A percentile compares a stretch with the other conserved stretches of the same genome.
phyloP scores from a whole-genome alignment of 2,888 invertebrate species.

The Bruchidius siliquastri region DNA sequence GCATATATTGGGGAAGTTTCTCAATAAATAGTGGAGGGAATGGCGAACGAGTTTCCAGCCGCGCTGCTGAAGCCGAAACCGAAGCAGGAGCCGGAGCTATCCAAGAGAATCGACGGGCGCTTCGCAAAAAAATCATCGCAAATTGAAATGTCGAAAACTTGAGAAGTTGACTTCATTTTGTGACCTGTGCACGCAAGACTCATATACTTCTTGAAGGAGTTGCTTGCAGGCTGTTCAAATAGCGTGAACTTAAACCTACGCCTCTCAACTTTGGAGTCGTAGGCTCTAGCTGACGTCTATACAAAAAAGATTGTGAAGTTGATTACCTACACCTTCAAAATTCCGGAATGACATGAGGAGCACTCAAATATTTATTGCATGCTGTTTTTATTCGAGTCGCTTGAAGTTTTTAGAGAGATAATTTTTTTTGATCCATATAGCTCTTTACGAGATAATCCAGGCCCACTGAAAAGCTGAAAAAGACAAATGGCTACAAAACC shows the following conservation, averaged over 20 bases:
- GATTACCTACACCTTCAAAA: too few relatives aligned
- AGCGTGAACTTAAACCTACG: background rate
- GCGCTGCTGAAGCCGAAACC: background rate
- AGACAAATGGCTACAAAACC: too few relatives aligned
- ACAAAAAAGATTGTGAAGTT: too few relatives aligned
- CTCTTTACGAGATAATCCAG: too few relatives aligned
- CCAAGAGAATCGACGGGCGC: background rate
- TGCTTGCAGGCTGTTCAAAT: background rate
- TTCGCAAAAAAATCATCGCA: background rate
- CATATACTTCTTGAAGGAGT: background rate
- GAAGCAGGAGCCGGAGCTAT: background rate
- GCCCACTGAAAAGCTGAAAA: too few relatives aligned
- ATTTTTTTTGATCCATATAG: too few relatives aligned
- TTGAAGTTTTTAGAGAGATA: too few relatives aligned
- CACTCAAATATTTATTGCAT: too few relatives aligned
- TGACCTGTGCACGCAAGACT: background rate
- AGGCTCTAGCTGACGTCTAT: too few relatives aligned
- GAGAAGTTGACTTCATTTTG: background rate
- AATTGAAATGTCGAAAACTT: background rate
- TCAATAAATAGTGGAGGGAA: background rate
- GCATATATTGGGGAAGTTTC: background rate
- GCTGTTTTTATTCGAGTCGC: too few relatives aligned
- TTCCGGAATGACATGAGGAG: too few relatives aligned
- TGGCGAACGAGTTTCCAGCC: background rate
- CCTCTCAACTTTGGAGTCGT: too few relatives aligned